Evolutionary conservation across 2,797 vertebrate genomes (phyloP).

Genomic region (Pelodytes ibericus): DNA sequence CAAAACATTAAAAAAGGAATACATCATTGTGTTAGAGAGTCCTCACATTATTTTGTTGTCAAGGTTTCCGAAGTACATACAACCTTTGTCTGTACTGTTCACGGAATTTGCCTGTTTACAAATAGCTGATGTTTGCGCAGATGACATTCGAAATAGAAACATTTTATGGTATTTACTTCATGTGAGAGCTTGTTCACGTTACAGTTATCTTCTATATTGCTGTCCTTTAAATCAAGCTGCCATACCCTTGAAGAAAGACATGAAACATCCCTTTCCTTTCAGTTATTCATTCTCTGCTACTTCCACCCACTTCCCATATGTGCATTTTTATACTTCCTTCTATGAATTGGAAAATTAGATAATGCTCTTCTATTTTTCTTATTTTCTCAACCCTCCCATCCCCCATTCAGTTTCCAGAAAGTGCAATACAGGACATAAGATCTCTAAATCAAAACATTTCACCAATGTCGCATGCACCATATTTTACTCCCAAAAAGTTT

Average conservation of each 20-base stretch:
- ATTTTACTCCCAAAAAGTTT: too few relatives aligned
- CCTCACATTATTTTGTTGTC: too few relatives aligned
- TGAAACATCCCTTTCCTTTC: slow-evolving; percentile 56
- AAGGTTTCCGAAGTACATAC: too few relatives aligned
- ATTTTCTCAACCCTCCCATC: not conserved
- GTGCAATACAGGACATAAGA: too few relatives aligned
- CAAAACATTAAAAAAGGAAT: too few relatives aligned
- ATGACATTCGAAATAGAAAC: not conserved
- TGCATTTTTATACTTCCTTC: slow-evolving; percentile 53
- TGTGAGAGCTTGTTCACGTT: slow-evolving; percentile 22
- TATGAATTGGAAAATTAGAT: slow-evolving; percentile 53
- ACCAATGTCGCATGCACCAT: too few relatives aligned
- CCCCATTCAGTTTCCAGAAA: too few relatives aligned
- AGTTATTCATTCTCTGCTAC: slow-evolving; percentile 59
- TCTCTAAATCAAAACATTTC: too few relatives aligned
- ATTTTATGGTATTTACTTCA: slow-evolving; percentile 32
- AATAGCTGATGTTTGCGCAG: too few relatives aligned
- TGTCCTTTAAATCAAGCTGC: slow-evolving; percentile 59
- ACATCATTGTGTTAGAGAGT: too few relatives aligned
- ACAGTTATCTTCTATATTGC: slow-evolving; percentile 50
- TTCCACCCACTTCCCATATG: slow-evolving; percentile 62
- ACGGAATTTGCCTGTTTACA: too few relatives aligned
- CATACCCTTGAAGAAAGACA: slow-evolving; percentile 56
- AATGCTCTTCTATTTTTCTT: slow-evolving; percentile 17
- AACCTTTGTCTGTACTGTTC: too few relatives aligned